These are phyloP conservation scores for Bombus terrestris DNA, from an alignment of 1,140 invertebrate genomes.

Conservation along the genomic window DNA sequence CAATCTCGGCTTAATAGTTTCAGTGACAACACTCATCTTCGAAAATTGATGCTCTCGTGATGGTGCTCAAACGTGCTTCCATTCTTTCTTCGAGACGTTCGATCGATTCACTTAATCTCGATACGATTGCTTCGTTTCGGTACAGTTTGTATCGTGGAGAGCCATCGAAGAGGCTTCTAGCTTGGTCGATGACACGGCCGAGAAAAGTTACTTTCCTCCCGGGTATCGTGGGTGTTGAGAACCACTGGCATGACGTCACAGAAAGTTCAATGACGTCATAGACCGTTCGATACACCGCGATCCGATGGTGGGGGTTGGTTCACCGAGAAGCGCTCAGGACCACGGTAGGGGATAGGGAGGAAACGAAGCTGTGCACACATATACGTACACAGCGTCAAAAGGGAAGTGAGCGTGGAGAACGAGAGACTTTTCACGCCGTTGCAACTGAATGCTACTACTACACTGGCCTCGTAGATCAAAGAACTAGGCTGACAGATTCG, in stretches of 20 bases:
- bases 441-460: conserved; percentile 23
- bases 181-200: conserved; percentile 25
- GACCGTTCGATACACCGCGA: conserved; percentile 76
- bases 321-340: conserved; percentile 47
- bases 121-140: background rate
- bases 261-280: conserved; percentile 78
- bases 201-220: background rate
- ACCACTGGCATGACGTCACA: conserved; percentile 75
- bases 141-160: too few species aligned
- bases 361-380: background rate
- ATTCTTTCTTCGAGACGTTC: background rate
- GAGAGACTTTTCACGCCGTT: conserved; percentile 56
- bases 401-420: conserved; percentile 12
- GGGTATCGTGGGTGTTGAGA: conserved; percentile 51
- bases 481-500: conserved; percentile 32
- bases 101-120: background rate
- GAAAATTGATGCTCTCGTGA: background rate
- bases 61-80: background rate
- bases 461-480: conserved; percentile 21
- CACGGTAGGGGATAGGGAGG: background rate
- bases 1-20: conserved; percentile 2
- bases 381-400: background rate
- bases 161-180: background rate
- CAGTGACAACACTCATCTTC: background rate
- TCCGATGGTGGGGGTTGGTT: conserved; percentile 63